phyloP scores from a whole-genome alignment of 2,888 invertebrate species.

The Thecophora atra region DNA sequence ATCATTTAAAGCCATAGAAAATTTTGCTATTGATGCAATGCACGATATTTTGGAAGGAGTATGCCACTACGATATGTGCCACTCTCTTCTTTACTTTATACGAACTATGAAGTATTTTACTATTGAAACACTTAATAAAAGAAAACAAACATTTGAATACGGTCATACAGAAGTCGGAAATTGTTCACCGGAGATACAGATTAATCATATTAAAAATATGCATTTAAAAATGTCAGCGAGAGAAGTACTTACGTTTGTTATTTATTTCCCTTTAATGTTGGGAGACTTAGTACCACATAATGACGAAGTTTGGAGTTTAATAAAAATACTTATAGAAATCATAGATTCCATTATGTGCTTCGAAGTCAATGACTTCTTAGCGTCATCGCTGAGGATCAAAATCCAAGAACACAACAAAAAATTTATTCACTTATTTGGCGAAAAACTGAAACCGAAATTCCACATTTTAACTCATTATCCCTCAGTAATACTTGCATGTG shows the following conservation, averaged over 20 bases:
- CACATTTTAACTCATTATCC: too few relatives aligned
- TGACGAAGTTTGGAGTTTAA: constrained; percentile 48
- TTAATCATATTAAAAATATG: constrained; percentile 33
- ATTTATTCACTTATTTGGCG: too few relatives aligned
- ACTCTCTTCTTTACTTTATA: neutral
- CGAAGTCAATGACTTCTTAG: too few relatives aligned
- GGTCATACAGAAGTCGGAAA: constrained; percentile 46
- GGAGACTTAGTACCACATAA: constrained; percentile 50
- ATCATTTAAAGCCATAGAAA: constrained; percentile 1
- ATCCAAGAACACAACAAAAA: too few relatives aligned
- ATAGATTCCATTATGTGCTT: too few relatives aligned
- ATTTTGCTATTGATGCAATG: constrained; percentile 4
- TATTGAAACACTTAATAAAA: constrained; percentile 16
- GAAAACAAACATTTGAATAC: constrained; percentile 45
- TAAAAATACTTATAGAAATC: constrained; percentile 47
- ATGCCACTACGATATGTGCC: neutral
- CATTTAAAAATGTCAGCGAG: constrained; percentile 46
- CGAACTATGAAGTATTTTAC: neutral
- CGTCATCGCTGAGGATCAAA: too few relatives aligned
- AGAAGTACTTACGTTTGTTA: constrained; percentile 50
- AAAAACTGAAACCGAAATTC: too few relatives aligned
- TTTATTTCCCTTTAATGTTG: constrained; percentile 48
- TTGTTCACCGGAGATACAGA: constrained; percentile 42
- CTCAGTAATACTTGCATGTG: too few relatives aligned
- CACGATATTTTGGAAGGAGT: neutral